Evolutionary conservation across 2,113 vertebrate species (phyloP), one percentile per base, ranked within the genome.

Genomic region (Eretmodus cyanostictus): DNA sequence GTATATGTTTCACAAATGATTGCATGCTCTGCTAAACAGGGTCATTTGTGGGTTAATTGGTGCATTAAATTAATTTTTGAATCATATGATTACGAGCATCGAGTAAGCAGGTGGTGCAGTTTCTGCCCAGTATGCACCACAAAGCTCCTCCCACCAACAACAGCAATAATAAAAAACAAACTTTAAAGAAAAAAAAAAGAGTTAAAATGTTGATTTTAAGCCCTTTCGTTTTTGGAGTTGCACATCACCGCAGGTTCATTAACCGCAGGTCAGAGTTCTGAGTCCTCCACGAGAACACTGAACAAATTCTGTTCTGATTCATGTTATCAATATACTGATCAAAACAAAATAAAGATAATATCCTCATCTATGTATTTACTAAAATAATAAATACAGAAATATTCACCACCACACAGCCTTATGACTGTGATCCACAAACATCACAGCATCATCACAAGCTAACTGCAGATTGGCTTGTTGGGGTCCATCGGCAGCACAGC

Each of bases 371-470:
- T 13, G 4, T 14, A 14, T 14, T 68, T 9, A 0, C 36, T 24
- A 40, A 14, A 40, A 71, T 71, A 42, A 42, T 42, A 71, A 71
- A 9, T 24, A 24, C n/a, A 71, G 38, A 42, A 24, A 71, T 42
- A 40, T 24, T 14, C 0, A 38, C 22, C 22, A 22, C 22, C 22
- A 22, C 22, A 22, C 11, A 68, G 63, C 19, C 3, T 5, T 40
- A 0, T 24, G 8, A 9, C 8, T 4, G 31, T 66, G n/a, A 9
- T 66, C 6, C 34, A n/a, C 10, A 40, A 22, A 2, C 10, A 0
- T 22, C 8, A 38, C 0, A 68, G 36, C n/a, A 24, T 22, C 66
- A 42, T 71, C 36, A 0, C n/a, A 24, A n/a, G n/a, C 12, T 24
- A 0, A 24, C n/a, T 40, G 36, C 36, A 40, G 19, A 6, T 14